Evolutionary conservation across 2,888 invertebrate genomes (phyloP), one percentile per base, ranked within the genome.

Genomic region (Dorcus parallelipipedus): DNA sequence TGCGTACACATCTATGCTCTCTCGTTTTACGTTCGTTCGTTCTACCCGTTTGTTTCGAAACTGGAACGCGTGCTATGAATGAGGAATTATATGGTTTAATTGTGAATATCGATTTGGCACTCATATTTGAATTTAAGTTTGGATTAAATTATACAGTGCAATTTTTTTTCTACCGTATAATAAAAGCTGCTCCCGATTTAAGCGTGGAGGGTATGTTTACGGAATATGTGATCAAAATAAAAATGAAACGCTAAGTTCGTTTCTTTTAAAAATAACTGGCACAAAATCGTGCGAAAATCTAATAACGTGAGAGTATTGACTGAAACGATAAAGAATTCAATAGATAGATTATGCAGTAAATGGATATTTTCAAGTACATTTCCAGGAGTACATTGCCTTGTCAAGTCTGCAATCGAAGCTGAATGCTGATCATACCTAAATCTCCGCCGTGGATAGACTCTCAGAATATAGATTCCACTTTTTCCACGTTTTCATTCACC

Each of bases 331-430:
- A 7, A 7, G 26, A 33, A 14, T 42, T 14, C 42, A 17, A 45
- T 45, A 67, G 71, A 71, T 68, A 72, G 70, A 75, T 74, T 74
- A 73, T 73, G 73, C 73, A 71, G 71, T 67, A 69, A 74, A 74
- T 72, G 73, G 75, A 71, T 73, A 73, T 73, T 74, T 71, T 65
- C 70, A 67, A 67, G 14, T 59, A 59, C 59, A 54, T 51, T 59
- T 59, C 49, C 51, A 52, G 49, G 60, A 74, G 74, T 75, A 74
- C 74, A 75, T 73, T 75, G 74, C 73, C 74, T 72, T 75, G 74
- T 74, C 75, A 74, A 73, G 71, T 69, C 71, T 71, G 71, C 74
- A 72, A 73, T 73, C 70, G 71, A 71, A 67, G 61, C 59, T 62
- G 60, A 61, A 66, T 64, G 62, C 71, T 72, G 73, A 74, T 73